phyloP scores from a whole-genome alignment of 2,888 invertebrate species.

The Spicauda simplicius region DNA sequence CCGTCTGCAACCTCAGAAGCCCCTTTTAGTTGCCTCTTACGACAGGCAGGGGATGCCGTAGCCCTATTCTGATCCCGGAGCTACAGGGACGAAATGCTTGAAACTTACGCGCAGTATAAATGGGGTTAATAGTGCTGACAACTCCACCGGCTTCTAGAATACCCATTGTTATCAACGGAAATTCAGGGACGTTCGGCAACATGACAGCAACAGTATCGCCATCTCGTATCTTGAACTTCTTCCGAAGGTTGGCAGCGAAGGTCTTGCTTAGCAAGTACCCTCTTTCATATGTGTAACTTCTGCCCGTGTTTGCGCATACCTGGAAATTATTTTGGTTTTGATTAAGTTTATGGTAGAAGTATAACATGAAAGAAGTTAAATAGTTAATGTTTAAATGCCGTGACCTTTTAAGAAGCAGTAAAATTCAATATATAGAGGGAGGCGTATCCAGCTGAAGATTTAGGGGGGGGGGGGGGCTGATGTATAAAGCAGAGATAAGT shows the following conservation, averaged over 20 bases:
- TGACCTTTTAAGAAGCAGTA: too few relatives aligned
- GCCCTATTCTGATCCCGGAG: too few relatives aligned
- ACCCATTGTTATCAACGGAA: constrained; percentile 87
- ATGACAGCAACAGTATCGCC: constrained; percentile 89
- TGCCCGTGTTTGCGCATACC: constrained; percentile 90
- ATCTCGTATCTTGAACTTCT: constrained; percentile 86
- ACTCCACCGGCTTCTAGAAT: constrained; percentile 88
- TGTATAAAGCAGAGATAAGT: too few relatives aligned
- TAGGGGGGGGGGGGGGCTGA: too few relatives aligned
- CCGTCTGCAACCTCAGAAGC: too few relatives aligned
- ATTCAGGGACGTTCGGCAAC: constrained; percentile 91
- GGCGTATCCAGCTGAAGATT: not conserved
- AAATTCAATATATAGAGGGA: too few relatives aligned
- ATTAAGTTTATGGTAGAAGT: not conserved
- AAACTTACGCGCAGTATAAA: constrained; percentile 88
- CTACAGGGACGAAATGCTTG: too few relatives aligned
- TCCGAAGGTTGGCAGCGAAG: constrained; percentile 87
- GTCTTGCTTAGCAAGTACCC: constrained; percentile 86
- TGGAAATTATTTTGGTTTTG: constrained; percentile 56
- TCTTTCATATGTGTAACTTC: constrained; percentile 89
- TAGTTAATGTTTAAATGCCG: not conserved
- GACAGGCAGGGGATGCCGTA: too few relatives aligned
- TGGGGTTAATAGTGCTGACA: constrained; percentile 90
- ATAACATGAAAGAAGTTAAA: too few relatives aligned
- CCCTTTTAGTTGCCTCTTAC: too few relatives aligned